phyloP scores from a whole-genome alignment of 2,113 vertebrate species.

The Chaenocephalus aceratus region DNA sequence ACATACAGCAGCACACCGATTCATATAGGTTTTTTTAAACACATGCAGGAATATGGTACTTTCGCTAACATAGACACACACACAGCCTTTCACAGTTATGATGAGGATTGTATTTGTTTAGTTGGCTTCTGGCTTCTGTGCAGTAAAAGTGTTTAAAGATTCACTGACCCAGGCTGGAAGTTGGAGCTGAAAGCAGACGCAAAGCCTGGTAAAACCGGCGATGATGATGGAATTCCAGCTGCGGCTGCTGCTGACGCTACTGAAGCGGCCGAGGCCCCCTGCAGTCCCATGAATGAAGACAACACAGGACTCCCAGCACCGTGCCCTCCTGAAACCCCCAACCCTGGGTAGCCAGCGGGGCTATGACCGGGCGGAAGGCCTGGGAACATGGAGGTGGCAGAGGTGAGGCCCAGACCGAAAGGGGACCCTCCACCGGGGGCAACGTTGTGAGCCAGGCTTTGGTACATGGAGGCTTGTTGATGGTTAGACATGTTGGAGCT shows the following conservation, averaged over 20 bases:
- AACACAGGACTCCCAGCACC: constrained; percentile 90
- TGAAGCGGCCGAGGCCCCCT: constrained; percentile 87
- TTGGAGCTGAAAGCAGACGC: constrained; percentile 97
- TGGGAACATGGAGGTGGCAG: constrained; percentile 89
- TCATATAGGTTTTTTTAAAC: too few species aligned
- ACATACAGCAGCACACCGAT: too few species aligned
- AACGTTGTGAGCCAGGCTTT: constrained; percentile 84
- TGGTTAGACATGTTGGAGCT: constrained; percentile 69
- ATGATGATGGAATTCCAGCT: constrained; percentile 84
- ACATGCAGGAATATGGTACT: too few species aligned
- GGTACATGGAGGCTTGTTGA: constrained; percentile 81
- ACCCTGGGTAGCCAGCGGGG: constrained; percentile 88
- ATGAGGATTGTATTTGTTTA: too few species aligned
- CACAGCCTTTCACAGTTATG: too few species aligned
- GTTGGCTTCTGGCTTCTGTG: background rate
- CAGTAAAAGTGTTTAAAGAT: background rate
- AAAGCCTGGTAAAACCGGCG: constrained; percentile 93
- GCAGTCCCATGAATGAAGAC: constrained; percentile 93
- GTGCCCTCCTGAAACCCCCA: constrained; percentile 89
- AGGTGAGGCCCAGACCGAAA: constrained; percentile 90
- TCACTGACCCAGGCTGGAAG: constrained; percentile 91
- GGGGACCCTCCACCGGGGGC: constrained; percentile 80
- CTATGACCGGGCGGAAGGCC: constrained; percentile 85
- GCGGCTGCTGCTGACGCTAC: constrained; percentile 87
- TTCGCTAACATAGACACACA: too few species aligned